A percentile compares a stretch with the other conserved stretches of the same genome.
phyloP scores from a whole-genome alignment of 1,140 invertebrate species.

The Hypsibius dujardini region DNA sequence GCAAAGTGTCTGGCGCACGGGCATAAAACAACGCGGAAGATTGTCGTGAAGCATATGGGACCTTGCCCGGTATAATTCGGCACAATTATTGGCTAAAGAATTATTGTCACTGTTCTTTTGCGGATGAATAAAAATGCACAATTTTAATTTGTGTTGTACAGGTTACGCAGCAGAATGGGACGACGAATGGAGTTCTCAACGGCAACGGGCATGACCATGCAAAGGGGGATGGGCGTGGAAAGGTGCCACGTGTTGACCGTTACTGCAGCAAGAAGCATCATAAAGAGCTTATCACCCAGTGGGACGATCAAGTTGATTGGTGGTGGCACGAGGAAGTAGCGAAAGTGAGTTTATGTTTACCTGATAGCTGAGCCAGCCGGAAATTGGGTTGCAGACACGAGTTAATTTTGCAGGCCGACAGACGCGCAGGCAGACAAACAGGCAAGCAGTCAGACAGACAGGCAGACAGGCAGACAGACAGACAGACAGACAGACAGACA shows the following conservation, averaged over 20 bases:
- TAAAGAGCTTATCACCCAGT: conserved; percentile 33
- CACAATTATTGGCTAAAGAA: background rate
- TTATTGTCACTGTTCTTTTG: background rate
- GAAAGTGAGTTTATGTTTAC: background rate
- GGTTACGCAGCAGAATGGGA: background rate
- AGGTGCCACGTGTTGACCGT: background rate
- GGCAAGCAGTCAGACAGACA: too few species aligned
- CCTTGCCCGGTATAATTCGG: background rate
- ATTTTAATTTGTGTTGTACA: background rate
- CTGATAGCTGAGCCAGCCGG: too few species aligned
- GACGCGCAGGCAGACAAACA: too few species aligned
- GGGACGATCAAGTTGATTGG: conserved; percentile 56
- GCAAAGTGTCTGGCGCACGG: conserved; percentile 22
- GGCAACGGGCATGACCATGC: conserved; percentile 1
- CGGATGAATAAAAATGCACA: background rate
- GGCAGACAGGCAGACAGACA: too few species aligned
- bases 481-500: too few species aligned
- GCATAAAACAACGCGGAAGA: background rate
- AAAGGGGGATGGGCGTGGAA: background rate
- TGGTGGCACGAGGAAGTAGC: conserved; percentile 80
- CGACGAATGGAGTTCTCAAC: background rate
- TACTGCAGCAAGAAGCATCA: background rate
- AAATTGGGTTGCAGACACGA: too few species aligned
- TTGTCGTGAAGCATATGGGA: conserved; percentile 9
- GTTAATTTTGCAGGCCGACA: too few species aligned